phyloP scores from a whole-genome alignment of 2,113 vertebrate species.

The Myanophis thanlyinensis region DNA sequence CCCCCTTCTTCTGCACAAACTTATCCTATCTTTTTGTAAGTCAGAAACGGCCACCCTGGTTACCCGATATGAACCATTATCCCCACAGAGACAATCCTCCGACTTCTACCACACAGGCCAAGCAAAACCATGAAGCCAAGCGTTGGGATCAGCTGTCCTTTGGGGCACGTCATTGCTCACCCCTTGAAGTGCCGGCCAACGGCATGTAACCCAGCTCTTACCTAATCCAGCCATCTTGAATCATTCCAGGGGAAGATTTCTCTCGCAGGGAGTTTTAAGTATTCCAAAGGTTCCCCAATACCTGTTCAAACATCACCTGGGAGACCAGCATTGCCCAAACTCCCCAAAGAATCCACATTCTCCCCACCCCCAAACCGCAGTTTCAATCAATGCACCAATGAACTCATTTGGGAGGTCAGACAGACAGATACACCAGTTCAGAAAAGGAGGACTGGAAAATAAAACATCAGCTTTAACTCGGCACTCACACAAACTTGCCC shows the following conservation, averaged over 20 bases:
- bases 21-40: not conserved
- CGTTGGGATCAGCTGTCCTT: not conserved
- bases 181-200: not conserved
- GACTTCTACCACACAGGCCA: too few relatives aligned
- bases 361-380: not conserved
- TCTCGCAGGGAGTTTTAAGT: not conserved
- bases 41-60: not conserved
- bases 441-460: not conserved
- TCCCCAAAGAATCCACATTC: not conserved
- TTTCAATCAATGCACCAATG: not conserved
- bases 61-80: not conserved
- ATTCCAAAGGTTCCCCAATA: not conserved
- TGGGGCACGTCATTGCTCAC: not conserved
- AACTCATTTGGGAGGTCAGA: not conserved
- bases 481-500: not conserved
- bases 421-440: too few relatives aligned
- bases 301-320: not conserved
- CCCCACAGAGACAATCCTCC: not conserved
- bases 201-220: not conserved
- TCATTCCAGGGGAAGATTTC: not conserved
- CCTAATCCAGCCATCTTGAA: not conserved
- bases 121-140: not conserved
- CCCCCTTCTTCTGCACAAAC: not conserved
- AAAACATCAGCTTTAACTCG: not conserved
- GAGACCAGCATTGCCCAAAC: not conserved